Conservation (phyloP, 2,888 invertebrate species). For the Anthrax anthrax region DNA sequence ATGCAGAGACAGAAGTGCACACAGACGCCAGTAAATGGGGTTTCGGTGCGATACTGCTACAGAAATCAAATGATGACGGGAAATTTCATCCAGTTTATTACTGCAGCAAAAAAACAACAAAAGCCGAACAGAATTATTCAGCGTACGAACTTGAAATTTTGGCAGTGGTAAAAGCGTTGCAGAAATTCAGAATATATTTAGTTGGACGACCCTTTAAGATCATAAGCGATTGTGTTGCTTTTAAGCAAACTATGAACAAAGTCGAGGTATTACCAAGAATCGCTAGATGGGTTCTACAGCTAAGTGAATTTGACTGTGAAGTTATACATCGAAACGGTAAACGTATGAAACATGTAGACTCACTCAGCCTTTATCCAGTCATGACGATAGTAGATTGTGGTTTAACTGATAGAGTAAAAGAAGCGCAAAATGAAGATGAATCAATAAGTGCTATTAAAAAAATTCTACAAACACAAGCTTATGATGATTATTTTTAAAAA, state of each 20-base stretch:
- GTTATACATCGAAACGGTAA: background rate
- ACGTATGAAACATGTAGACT: background rate
- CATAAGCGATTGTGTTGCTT: background rate
- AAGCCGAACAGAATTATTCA: background rate
- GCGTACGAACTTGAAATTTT: background rate
- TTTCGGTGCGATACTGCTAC: slow-evolving; percentile 13
- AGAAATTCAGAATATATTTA: background rate
- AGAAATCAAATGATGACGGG: slow-evolving; percentile 9
- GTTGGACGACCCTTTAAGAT: background rate
- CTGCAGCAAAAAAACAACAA: background rate
- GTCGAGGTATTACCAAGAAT: background rate
- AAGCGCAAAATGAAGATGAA: background rate
- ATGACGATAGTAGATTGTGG: background rate
- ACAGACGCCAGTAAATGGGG: slow-evolving; percentile 14
- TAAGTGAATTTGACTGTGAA: background rate
- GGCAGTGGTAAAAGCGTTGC: background rate
- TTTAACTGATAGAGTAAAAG: background rate
- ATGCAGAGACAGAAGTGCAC: slow-evolving; percentile 13
- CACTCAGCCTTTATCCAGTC: background rate
- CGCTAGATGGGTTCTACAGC: background rate
- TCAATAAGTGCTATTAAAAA: background rate
- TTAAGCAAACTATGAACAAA: background rate
- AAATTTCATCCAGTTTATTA: background rate
- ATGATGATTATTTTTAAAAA: background rate
- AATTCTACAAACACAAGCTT: background rate